Percentiles rank a stretch among this genome's conserved stretches.
Conservation (phyloP, 1,140 invertebrate genomes). For the Pseudachorutes palmiensis region DNA sequence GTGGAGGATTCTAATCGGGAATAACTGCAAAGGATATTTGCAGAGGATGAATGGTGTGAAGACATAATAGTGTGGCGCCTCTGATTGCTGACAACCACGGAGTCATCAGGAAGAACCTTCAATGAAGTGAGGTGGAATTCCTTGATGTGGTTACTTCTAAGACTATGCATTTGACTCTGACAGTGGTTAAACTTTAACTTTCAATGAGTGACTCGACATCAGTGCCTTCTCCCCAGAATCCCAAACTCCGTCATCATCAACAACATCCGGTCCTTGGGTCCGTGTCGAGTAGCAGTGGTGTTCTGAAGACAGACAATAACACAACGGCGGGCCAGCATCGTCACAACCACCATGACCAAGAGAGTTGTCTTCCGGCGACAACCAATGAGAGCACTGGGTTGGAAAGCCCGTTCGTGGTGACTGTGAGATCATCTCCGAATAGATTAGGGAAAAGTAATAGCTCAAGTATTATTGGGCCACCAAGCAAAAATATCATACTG, state of each 20-base stretch:
- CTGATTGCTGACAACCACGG: too few species aligned
- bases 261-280: background rate
- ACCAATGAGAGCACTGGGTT: slow-evolving; percentile 17
- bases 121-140: too few species aligned
- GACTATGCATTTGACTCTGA: background rate
- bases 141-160: too few species aligned
- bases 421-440: slow-evolving; percentile 34
- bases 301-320: background rate
- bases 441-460: slow-evolving; percentile 35
- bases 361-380: background rate
- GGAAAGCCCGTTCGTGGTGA: slow-evolving; percentile 30
- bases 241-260: background rate
- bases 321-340: background rate
- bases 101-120: too few species aligned
- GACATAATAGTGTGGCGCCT: too few species aligned
- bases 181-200: slow-evolving; percentile 5
- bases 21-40: too few species aligned
- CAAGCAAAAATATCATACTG: background rate
- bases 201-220: slow-evolving; percentile 4
- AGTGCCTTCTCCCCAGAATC: background rate
- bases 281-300: background rate
- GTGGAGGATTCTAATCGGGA: too few species aligned
- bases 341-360: background rate
- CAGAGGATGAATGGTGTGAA: too few species aligned
- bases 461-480: slow-evolving; percentile 21